phyloP scores from a whole-genome alignment of 2,797 vertebrate species.

The Aselliscus stoliczkanus region DNA sequence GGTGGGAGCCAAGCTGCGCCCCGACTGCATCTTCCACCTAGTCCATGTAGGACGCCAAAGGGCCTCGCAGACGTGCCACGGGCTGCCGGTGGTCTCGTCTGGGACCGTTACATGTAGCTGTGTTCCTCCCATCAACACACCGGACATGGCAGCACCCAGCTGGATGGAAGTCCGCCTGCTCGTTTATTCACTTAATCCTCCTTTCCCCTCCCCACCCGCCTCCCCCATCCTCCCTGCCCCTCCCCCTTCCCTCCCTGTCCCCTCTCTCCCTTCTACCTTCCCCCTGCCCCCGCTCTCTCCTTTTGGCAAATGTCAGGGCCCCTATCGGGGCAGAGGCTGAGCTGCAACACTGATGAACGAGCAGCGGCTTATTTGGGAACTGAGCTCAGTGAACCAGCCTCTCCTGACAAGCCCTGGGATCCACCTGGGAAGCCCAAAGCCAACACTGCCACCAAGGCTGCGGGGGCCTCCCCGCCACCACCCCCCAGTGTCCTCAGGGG shows the following conservation, averaged over 20 bases:
- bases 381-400: fast-evolving
- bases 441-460: background rate
- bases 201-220: fast-evolving
- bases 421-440: fast-evolving
- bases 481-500: background rate
- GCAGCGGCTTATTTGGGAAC: too few relatives aligned
- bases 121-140: fast-evolving
- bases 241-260: too few relatives aligned
- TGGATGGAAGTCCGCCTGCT: fast-evolving
- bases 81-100: fast-evolving
- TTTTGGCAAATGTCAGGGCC: fast-evolving
- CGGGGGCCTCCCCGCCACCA: fast-evolving
- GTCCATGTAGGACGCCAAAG: fast-evolving
- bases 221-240: too few relatives aligned
- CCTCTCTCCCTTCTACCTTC: too few relatives aligned
- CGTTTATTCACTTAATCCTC: fast-evolving
- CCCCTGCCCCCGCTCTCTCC: too few relatives aligned
- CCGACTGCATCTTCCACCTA: fast-evolving
- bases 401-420: fast-evolving
- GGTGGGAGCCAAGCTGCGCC: background rate
- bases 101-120: fast-evolving
- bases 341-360: fast-evolving
- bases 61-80: fast-evolving
- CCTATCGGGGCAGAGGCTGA: fast-evolving
- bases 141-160: fast-evolving